Conservation (phyloP, 1,140 invertebrate species). For the Heliconius congener region DNA sequence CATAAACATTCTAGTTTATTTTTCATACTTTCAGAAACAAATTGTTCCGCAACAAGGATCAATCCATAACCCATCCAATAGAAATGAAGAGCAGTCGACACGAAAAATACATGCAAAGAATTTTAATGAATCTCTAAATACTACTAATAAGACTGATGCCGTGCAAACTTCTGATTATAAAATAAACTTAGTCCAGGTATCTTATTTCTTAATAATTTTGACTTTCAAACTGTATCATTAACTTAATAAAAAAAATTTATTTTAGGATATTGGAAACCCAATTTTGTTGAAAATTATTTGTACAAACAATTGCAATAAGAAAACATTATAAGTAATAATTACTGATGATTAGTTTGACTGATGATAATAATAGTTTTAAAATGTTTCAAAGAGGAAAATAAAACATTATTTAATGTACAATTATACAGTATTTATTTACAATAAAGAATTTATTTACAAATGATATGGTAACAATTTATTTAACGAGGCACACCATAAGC, state of each 20-base stretch:
- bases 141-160: neutral
- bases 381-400: neutral
- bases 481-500: conserved; percentile 54
- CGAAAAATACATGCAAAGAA: neutral
- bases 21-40: neutral
- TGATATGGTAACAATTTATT: conserved; percentile 20
- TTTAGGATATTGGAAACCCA: neutral
- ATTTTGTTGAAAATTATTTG: neutral
- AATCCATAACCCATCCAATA: too few species aligned
- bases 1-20: neutral
- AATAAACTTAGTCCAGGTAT: conserved; percentile 43
- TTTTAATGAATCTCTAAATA: neutral
- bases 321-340: neutral
- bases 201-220: neutral
- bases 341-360: too few species aligned
- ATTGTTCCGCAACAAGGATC: neutral
- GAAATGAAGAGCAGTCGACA: neutral
- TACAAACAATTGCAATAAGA: neutral
- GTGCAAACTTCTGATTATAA: conserved; percentile 60
- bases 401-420: conserved; percentile 5
- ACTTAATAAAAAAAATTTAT: neutral
- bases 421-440: conserved; percentile 16
- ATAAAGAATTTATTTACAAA: conserved; percentile 43
- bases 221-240: neutral
- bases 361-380: too few species aligned